Evolutionary conservation across 1,140 invertebrate genomes (phyloP).

Genomic region (Phthorimaea operculella): DNA sequence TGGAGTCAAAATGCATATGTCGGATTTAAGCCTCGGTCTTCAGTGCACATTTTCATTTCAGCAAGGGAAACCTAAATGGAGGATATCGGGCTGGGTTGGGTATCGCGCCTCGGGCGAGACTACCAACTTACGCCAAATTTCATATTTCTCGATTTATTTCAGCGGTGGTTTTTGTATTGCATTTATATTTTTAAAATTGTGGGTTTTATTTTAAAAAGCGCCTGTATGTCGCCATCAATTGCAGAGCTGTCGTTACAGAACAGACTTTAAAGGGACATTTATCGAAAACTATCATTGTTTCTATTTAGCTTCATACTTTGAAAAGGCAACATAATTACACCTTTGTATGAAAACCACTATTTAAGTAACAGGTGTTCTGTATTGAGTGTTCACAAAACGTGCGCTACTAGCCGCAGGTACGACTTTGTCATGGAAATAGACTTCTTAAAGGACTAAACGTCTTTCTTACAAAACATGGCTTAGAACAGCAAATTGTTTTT

Average conservation of each 20-base stretch:
- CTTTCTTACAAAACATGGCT: conserved; percentile 33
- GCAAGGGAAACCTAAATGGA: background rate
- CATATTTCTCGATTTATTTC: background rate
- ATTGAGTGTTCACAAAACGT: no score
- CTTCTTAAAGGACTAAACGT: conserved; percentile 31
- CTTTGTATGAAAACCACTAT: no score
- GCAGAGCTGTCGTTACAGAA: no score
- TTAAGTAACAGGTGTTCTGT: no score
- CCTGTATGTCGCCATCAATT: no score
- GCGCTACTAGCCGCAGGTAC: conserved; percentile 25
- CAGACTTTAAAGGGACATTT: no score
- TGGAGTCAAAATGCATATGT: conserved; percentile 31
- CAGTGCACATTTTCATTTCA: conserved; percentile 10
- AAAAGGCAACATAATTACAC: no score
- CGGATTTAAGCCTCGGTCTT: conserved; percentile 12
- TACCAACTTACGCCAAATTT: background rate
- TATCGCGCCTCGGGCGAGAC: background rate
- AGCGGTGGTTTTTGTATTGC: background rate
- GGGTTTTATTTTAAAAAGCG: no score
- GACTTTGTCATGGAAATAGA: conserved; percentile 40
- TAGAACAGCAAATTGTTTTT: conserved; percentile 49
- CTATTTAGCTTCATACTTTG: no score
- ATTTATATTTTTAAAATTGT: conserved; percentile 6
- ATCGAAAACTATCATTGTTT: no score
- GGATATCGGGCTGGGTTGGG: background rate